phyloP scores from a whole-genome alignment of 1,140 invertebrate genomes.

The Papilio dardanus region DNA sequence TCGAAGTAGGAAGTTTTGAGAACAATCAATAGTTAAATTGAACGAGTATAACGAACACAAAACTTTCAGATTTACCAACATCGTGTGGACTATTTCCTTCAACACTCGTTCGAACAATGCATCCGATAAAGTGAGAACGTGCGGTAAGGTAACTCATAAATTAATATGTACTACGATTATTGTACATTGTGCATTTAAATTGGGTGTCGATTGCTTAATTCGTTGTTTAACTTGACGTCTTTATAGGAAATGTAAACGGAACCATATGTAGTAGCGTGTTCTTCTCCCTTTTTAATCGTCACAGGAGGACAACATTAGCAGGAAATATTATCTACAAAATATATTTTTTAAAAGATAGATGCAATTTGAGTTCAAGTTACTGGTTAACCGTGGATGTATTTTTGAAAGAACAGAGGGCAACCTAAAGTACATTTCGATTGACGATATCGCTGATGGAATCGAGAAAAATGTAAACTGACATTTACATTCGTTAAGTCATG shows the following conservation, averaged over 20 bases:
- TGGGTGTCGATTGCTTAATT: slow-evolving; percentile 40
- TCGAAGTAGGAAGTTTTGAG: slow-evolving; percentile 14
- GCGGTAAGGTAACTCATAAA: slow-evolving; percentile 50
- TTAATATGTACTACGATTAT: slow-evolving; percentile 48
- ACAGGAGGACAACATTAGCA: not conserved
- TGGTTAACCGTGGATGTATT: no score
- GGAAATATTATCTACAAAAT: not conserved
- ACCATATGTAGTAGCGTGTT: not conserved
- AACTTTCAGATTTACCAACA: slow-evolving; percentile 3
- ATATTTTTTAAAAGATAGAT: not conserved
- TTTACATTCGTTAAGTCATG: no score
- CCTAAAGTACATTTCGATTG: no score
- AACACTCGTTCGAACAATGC: slow-evolving; percentile 70
- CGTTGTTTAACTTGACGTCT: slow-evolving; percentile 35
- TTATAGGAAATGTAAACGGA: slow-evolving; percentile 31
- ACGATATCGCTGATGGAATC: no score
- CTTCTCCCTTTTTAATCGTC: not conserved
- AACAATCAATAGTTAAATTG: slow-evolving; percentile 50
- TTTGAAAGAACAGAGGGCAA: no score
- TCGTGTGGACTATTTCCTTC: slow-evolving; percentile 52
- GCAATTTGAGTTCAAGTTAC: not conserved
- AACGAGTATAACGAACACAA: slow-evolving; percentile 32
- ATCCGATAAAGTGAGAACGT: slow-evolving; percentile 62
- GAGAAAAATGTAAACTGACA: no score
- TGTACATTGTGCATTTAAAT: slow-evolving; percentile 41